phyloP scores from a whole-genome alignment of 2,113 vertebrate genomes.

The Ptychochromis oligacanthus region DNA sequence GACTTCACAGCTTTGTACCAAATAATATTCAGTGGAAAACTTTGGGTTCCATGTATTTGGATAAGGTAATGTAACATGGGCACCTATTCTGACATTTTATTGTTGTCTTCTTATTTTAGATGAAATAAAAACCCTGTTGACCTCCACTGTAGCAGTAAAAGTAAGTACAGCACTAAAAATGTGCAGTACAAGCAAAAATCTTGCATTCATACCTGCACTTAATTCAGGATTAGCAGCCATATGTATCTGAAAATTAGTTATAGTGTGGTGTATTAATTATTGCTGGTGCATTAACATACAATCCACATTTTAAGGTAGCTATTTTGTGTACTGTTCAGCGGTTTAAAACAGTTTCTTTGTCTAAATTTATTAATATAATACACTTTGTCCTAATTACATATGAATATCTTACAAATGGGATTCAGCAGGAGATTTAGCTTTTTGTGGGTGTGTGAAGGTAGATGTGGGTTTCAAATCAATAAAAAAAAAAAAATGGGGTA shows the following conservation, averaged over 20 bases:
- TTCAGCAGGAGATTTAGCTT: no score
- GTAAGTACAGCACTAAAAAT: fast-evolving
- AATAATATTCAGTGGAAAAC: no score
- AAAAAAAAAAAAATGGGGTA: no score
- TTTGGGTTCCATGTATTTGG: neutral
- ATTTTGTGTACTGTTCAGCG: neutral
- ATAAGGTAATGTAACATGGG: fast-evolving
- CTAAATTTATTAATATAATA: no score
- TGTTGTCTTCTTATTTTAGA: neutral
- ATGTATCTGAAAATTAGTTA: neutral
- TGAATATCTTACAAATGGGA: neutral
- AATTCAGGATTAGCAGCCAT: neutral
- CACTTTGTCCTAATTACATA: neutral
- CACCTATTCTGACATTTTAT: fast-evolving
- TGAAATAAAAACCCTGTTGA: neutral
- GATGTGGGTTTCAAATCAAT: no score
- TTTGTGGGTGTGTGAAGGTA: no score
- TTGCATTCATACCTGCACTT: neutral
- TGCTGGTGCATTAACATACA: neutral
- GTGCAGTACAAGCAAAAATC: neutral
- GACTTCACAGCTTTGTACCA: neutral
- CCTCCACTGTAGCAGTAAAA: neutral
- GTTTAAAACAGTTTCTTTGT: neutral
- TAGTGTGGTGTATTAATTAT: neutral
- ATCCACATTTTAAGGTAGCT: neutral